Percentiles rank a stretch among this genome's conserved stretches.
Conservation (phyloP, 2,888 invertebrate species). For the Himalopsyche tibetana region DNA sequence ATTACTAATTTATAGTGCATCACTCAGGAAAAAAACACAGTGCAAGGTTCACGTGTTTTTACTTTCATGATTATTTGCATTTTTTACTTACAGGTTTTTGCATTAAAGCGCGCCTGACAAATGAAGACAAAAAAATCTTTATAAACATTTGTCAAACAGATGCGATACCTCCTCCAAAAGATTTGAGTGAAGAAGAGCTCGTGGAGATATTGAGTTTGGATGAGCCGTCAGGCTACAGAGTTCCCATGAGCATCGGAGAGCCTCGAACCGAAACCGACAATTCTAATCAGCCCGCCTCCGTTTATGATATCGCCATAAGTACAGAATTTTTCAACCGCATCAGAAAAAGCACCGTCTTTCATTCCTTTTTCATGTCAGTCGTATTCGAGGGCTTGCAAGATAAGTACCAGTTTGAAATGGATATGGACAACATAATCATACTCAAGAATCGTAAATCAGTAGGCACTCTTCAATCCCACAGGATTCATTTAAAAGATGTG, state of each 20-base stretch:
- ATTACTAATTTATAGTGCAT: too few relatives aligned
- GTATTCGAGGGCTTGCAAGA: conserved; percentile 87
- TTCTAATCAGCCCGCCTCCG: conserved; percentile 83
- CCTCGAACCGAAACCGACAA: conserved; percentile 87
- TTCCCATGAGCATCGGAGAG: conserved; percentile 95
- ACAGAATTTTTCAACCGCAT: conserved; percentile 87
- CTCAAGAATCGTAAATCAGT: conserved; percentile 85
- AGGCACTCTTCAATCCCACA: conserved; percentile 85
- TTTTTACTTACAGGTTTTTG: conserved; percentile 81
- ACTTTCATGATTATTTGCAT: background rate
- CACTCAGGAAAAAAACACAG: too few relatives aligned
- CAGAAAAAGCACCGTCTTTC: conserved; percentile 82
- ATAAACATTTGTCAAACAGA: conserved; percentile 90
- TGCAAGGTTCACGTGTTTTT: too few relatives aligned
- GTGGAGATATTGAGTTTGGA: conserved; percentile 82
- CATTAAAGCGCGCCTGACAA: conserved; percentile 83
- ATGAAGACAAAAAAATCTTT: conserved; percentile 85
- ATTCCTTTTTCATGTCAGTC: conserved; percentile 87
- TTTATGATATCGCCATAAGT: conserved; percentile 91
- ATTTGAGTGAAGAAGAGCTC: conserved; percentile 84
- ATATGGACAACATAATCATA: conserved; percentile 81
- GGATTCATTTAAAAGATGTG: conserved; percentile 83
- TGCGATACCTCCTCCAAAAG: conserved; percentile 84
- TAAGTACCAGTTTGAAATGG: conserved; percentile 85
- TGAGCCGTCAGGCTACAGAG: conserved; percentile 83